Evolutionary conservation across 2,888 invertebrate species (phyloP).

Genomic region (Falcaria lacertinaria): DNA sequence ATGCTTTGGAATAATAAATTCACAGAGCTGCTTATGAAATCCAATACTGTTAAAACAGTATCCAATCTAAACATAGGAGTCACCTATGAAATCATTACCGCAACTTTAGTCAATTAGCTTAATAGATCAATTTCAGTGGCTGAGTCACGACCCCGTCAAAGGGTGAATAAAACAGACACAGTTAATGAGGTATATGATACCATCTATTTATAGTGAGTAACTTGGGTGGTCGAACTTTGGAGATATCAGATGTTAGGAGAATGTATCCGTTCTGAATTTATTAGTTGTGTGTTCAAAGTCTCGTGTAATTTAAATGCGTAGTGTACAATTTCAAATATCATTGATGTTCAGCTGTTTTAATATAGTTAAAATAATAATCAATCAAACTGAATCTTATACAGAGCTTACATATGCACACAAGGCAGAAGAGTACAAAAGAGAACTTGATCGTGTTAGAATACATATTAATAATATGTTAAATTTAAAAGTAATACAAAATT

Average conservation of each 20-base stretch:
- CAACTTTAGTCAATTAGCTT: not conserved
- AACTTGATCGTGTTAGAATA: too few relatives aligned
- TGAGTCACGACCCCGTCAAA: not conserved
- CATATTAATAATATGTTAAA: too few relatives aligned
- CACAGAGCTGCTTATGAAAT: too few relatives aligned
- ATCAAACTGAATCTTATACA: not conserved
- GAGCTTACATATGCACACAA: not conserved
- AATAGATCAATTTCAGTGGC: not conserved
- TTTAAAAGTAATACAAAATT: too few relatives aligned
- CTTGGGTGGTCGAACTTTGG: constrained; percentile 1
- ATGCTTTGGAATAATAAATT: too few relatives aligned
- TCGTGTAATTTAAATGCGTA: not conserved
- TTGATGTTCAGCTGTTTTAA: not conserved
- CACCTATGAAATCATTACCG: not conserved
- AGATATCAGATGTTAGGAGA: not conserved
- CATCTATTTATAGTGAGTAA: not conserved
- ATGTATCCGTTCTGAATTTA: not conserved
- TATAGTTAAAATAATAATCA: not conserved
- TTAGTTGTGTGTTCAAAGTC: not conserved
- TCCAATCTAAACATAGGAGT: too few relatives aligned
- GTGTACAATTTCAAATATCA: not conserved
- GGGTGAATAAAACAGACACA: not conserved
- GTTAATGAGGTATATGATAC: constrained; percentile 1
- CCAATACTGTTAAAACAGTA: too few relatives aligned
- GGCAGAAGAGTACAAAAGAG: too few relatives aligned